Conservation (phyloP, 2,888 invertebrate species). For the Pachymerium ferrugineum region DNA sequence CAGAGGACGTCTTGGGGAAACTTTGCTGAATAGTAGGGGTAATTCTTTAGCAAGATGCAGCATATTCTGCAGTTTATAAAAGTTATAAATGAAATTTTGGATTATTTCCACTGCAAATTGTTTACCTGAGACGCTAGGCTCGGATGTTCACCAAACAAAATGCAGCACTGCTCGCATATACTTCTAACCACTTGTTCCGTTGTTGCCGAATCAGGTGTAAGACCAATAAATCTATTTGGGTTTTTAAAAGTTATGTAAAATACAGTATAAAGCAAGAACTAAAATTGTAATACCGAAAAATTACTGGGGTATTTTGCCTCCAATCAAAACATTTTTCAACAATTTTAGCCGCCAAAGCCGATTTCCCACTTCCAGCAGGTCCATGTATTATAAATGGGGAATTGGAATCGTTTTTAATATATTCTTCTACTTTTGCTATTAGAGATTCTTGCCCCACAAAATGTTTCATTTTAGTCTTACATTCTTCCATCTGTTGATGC, state of each 20-base stretch:
- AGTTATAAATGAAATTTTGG: neutral
- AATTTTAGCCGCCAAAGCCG: constrained; percentile 68
- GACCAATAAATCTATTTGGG: constrained; percentile 41
- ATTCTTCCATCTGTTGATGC: constrained; percentile 65
- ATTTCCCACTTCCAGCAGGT: constrained; percentile 76
- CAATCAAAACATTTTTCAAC: constrained; percentile 60
- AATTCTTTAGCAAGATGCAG: constrained; percentile 48
- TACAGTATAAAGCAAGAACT: neutral
- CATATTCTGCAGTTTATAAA: neutral
- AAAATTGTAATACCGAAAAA: constrained; percentile 53
- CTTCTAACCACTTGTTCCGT: constrained; percentile 53
- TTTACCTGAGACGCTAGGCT: constrained; percentile 33
- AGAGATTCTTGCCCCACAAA: constrained; percentile 57
- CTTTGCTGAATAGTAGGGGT: constrained; percentile 55
- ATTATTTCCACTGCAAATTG: neutral
- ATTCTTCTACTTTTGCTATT: constrained; percentile 30
- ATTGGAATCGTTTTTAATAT: constrained; percentile 34
- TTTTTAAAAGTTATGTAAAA: neutral
- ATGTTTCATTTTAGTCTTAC: constrained; percentile 64
- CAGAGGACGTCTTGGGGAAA: constrained; percentile 50
- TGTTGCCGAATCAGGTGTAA: constrained; percentile 62
- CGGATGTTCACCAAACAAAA: constrained; percentile 53
- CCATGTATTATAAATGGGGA: constrained; percentile 68
- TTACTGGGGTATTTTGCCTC: constrained; percentile 44
- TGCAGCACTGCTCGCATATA: constrained; percentile 58